Conservation (phyloP, 1,140 invertebrate genomes). For the Neotoxoptera formosana region DNA sequence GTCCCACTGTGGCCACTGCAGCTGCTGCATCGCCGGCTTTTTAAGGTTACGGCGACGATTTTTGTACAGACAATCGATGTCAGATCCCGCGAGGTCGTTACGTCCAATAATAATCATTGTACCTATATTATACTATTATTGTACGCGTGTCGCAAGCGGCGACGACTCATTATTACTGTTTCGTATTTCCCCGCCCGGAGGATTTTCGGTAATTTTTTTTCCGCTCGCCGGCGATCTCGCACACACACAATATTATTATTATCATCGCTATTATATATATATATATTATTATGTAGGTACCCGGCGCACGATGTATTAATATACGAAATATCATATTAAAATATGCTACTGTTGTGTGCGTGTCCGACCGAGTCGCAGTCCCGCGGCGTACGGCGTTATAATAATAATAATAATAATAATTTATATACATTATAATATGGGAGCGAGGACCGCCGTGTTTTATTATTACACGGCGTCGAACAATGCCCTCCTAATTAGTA, state of each 20-base stretch:
- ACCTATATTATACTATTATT: not conserved
- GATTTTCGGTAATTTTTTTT: slow-evolving; percentile 29
- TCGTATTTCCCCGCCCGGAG: slow-evolving; percentile 1
- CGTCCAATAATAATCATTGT: not conserved
- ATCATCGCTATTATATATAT: not conserved
- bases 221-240: not conserved
- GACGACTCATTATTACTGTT: not conserved
- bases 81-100: not conserved
- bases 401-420: not conserved
- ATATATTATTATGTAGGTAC: no score
- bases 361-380: not conserved
- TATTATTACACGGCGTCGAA: not conserved
- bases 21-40: not conserved
- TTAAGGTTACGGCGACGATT: slow-evolving; percentile 6
- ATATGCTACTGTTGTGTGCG: not conserved
- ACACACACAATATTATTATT: not conserved
- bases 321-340: not conserved
- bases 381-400: not conserved
- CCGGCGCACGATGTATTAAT: not conserved
- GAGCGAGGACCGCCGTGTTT: not conserved
- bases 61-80: not conserved
- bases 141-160: not conserved
- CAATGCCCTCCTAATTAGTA: slow-evolving; percentile 23
- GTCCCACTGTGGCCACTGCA: not conserved
- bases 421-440: not conserved